Evolutionary conservation across 2,797 vertebrate genomes (phyloP), one percentile per base, ranked within the genome.

Genomic region (Brachyrhaphis roseni): DNA sequence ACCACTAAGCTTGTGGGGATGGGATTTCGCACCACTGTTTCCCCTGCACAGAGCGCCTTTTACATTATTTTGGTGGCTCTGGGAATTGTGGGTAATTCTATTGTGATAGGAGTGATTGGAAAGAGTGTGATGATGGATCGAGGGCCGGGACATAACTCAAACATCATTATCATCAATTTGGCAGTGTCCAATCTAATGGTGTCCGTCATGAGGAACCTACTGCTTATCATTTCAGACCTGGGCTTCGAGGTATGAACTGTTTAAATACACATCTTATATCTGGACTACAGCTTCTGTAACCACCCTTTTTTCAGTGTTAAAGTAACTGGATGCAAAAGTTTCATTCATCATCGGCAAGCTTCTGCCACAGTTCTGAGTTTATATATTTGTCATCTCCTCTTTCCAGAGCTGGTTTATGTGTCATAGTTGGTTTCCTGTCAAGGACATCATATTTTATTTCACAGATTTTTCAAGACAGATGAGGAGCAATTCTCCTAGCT

Each of bases 161-260:
- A 97, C 76, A 91, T 97, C 79, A 96, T 97, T 66, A 94, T 97
- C 43, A 84, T 95, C 12, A 97, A 97, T 93, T 94, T 97, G 94
- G 94, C 96, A 0, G 59, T 95, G 53, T 95, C 95, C 28, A 97
- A 95, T 84, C 85, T 97, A 79, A 87, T 97, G 84, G 92, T 97
- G 77, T 96, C 95, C 0, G 10, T 95, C 70, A 31, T 92, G 70
- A 95, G 95, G 82, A 97, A 97, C 88, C 74, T 84, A 0, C 78
- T 96, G 74, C 91, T 97, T 16, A 78, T 96, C 82, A 86, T 95
- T 74, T 93, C 95, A 8, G 95, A 96, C 81, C 53, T 90, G 4
- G 95, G 95, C 72, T 31, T 95, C 0, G 49, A 95, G 95, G 96
- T 96, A 93, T 3, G 82, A 83, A 0, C 18, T 43, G 2, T 43